These are phyloP conservation scores for Sisor rabdophorus DNA, from an alignment of 2,113 vertebrate species.

Conservation along the genomic window DNA sequence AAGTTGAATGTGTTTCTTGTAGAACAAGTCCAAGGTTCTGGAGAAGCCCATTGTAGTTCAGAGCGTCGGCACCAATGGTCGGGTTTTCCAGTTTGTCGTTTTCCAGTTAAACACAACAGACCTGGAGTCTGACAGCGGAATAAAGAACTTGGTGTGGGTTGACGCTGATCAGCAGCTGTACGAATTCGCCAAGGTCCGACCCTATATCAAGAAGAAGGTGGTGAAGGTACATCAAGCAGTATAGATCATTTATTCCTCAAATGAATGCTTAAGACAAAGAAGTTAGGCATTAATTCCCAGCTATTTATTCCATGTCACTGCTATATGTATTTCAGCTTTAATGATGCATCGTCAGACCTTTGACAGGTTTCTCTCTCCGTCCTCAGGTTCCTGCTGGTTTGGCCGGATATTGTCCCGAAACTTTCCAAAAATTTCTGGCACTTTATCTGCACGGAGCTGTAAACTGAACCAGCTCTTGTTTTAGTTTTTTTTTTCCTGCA, in stretches of 20 bases:
- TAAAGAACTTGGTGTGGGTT: conserved; percentile 85
- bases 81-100: conserved; percentile 79
- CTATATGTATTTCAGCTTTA: neutral
- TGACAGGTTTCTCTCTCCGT: conserved; percentile 36
- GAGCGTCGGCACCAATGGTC: conserved; percentile 77
- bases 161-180: conserved; percentile 77
- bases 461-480: conserved; percentile 40
- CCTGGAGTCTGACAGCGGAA: conserved; percentile 66
- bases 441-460: conserved; percentile 83
- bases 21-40: conserved; percentile 71
- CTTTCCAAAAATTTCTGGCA: conserved; percentile 89
- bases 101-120: conserved; percentile 89
- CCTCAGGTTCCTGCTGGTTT: conserved; percentile 84
- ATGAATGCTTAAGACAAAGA: too few relatives aligned
- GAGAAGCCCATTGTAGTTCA: conserved; percentile 80
- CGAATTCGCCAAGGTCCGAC: conserved; percentile 72
- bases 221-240: conserved; percentile 67
- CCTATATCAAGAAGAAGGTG: conserved; percentile 76
- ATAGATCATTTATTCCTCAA: too few relatives aligned
- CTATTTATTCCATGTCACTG: neutral
- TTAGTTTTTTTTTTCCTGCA: neutral
- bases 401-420: conserved; percentile 80
- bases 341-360: neutral
- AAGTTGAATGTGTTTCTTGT: neutral
- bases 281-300: too few relatives aligned